Evolutionary conservation across 92 coral and sea anemone genomes (phyloP).

Genomic region (Umimayanthus kanabou): DNA sequence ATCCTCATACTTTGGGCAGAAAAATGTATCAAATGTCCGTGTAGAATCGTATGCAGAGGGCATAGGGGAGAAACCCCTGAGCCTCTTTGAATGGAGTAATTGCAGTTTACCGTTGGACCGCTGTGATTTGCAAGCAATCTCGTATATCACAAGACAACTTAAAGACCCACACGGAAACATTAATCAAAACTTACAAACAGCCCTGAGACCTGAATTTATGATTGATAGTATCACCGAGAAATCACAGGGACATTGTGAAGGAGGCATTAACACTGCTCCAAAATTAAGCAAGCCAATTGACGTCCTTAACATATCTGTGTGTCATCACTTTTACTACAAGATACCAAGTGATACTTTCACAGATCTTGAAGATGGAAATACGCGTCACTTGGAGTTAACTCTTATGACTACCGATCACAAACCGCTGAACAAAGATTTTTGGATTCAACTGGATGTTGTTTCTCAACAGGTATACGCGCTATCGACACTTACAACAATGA

Average conservation of each 20-base stretch:
- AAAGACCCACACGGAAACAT: constrained; percentile 31
- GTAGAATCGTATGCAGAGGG: constrained; percentile 43
- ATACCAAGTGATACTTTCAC: constrained; percentile 38
- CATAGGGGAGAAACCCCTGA: constrained; percentile 31
- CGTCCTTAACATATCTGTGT: constrained; percentile 27
- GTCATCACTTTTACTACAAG: constrained; percentile 20
- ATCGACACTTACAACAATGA: background rate
- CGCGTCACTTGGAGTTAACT: constrained; percentile 33
- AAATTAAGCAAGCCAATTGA: constrained; percentile 20
- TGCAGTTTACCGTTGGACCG: constrained; percentile 25
- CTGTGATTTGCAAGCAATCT: constrained; percentile 40
- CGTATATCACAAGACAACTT: constrained; percentile 20
- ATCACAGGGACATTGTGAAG: constrained; percentile 20
- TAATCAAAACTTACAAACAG: constrained; percentile 10
- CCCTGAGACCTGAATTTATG: constrained; percentile 35
- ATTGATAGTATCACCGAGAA: constrained; percentile 30
- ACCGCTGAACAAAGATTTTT: constrained; percentile 28
- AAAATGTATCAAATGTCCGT: constrained; percentile 22
- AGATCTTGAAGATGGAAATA: constrained; percentile 48
- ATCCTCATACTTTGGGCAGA: constrained; percentile 36
- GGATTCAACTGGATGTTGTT: constrained; percentile 36
- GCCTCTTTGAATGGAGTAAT: constrained; percentile 36
- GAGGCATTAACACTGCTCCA: constrained; percentile 38
- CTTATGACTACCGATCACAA: constrained; percentile 5
- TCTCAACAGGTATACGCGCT: constrained; percentile 41